phyloP scores from a whole-genome alignment of 2,113 vertebrate genomes.

The Butorides virescens region DNA sequence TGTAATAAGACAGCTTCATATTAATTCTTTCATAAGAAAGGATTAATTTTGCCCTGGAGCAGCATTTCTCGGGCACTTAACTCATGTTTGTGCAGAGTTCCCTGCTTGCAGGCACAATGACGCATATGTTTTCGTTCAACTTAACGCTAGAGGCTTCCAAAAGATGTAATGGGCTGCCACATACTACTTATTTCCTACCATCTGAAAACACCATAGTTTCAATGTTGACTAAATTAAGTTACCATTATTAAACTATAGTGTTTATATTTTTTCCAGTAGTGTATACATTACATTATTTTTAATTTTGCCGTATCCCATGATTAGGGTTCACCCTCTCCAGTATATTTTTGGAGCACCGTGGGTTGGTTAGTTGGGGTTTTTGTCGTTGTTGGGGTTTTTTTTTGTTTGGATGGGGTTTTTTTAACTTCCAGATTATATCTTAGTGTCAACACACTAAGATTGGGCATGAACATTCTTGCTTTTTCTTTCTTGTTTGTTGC shows the following conservation, averaged over 20 bases:
- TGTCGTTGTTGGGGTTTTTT: neutral
- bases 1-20: slow-evolving; percentile 24
- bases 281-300: neutral
- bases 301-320: neutral
- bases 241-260: neutral
- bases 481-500: neutral
- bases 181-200: neutral
- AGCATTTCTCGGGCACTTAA: neutral
- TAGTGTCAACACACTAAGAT: neutral
- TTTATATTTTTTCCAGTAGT: neutral
- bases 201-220: neutral
- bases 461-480: neutral
- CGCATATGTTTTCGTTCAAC: neutral
- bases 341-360: neutral
- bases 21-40: slow-evolving; percentile 4
- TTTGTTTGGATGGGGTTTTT: neutral
- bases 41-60: slow-evolving; percentile 8
- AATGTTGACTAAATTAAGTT: neutral
- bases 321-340: neutral
- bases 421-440: neutral
- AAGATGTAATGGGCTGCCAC: neutral
- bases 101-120: neutral
- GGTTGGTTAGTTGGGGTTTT: neutral
- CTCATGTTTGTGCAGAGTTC: neutral
- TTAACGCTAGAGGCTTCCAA: neutral